phyloP scores from a whole-genome alignment of 2,888 invertebrate species.

The Thereva nobilitata region DNA sequence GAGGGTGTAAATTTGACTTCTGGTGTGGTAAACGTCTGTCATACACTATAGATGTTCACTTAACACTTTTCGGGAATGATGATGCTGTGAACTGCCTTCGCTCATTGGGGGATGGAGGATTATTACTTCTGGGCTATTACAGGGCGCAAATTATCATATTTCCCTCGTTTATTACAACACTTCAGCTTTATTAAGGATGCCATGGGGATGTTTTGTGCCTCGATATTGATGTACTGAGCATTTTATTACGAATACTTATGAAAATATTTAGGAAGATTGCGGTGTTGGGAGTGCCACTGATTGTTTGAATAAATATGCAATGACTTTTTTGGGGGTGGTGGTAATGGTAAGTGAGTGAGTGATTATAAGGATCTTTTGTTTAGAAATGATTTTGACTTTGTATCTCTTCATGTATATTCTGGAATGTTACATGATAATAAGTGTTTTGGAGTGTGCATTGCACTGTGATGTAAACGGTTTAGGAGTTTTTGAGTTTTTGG shows the following conservation, averaged over 20 bases:
- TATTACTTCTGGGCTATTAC: conserved; percentile 59
- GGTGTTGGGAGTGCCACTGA: no score
- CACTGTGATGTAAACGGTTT: no score
- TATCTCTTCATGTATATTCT: no score
- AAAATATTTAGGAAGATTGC: conserved; percentile 3
- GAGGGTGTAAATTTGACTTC: conserved; percentile 19
- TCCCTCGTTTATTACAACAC: conserved; percentile 59
- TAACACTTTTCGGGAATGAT: conserved; percentile 11
- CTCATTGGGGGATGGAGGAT: conserved; percentile 47
- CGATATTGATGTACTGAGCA: conserved; percentile 20
- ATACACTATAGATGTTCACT: neutral
- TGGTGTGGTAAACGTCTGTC: neutral
- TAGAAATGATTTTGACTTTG: no score
- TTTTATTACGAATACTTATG: conserved; percentile 21
- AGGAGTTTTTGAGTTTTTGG: no score
- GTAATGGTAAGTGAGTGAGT: no score
- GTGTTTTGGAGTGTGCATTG: no score
- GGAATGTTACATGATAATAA: no score
- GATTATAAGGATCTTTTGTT: no score
- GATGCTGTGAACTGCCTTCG: conserved; percentile 11
- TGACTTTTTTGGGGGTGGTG: no score
- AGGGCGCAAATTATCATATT: conserved; percentile 59
- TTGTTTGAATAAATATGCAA: no score
- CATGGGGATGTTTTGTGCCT: conserved; percentile 21
- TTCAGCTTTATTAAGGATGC: conserved; percentile 48